Evolutionary conservation across 2,113 vertebrate genomes (phyloP).

Genomic region (Glareola pratincola): DNA sequence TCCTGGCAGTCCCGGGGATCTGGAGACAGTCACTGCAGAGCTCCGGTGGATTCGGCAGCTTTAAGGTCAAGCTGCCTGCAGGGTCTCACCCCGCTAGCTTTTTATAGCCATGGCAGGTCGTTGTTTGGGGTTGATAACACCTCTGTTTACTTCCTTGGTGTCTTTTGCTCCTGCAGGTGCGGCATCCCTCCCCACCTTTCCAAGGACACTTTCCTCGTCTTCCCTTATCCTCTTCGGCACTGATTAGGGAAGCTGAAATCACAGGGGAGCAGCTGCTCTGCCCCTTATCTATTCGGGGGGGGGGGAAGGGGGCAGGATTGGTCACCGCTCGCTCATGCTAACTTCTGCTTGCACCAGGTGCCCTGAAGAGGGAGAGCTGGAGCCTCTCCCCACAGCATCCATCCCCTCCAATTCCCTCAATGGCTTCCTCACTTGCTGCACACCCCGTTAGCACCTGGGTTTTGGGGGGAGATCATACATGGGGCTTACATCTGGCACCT

Average conservation of each 20-base stretch:
- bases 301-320: background rate
- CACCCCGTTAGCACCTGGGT: background rate
- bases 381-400: background rate
- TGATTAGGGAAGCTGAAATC: constrained; percentile 10
- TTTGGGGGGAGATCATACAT: background rate
- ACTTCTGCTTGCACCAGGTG: background rate
- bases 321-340: accelerated
- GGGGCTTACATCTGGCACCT: background rate
- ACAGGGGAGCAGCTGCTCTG: background rate
- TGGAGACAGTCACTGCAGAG: background rate
- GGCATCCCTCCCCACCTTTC: background rate
- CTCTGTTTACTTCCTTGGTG: constrained; percentile 12
- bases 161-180: background rate
- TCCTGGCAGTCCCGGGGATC: background rate
- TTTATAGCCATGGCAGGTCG: background rate
- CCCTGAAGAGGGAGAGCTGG: constrained; percentile 56
- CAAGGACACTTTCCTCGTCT: constrained; percentile 31
- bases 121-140: background rate
- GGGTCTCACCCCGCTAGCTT: background rate
- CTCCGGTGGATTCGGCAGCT: background rate
- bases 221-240: background rate
- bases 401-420: background rate
- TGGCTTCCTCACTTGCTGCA: background rate
- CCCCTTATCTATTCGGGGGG: background rate
- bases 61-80: background rate